Evolutionary conservation across 2,888 invertebrate species (phyloP).

Genomic region (Zaprionus lineosus): DNA sequence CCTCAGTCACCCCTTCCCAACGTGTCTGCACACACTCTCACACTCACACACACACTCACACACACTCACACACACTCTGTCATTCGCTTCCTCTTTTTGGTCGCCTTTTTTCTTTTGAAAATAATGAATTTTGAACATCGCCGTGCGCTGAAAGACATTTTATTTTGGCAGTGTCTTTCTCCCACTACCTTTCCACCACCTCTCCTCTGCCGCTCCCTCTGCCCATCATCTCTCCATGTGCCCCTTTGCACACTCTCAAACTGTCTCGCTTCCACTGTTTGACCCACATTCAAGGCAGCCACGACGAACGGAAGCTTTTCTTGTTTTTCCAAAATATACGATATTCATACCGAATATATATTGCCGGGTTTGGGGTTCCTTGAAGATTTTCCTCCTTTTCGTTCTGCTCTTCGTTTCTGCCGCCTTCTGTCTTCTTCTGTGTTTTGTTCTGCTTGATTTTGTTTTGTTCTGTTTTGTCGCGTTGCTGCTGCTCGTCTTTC

Average conservation of each 20-base stretch:
- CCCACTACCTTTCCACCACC: neutral
- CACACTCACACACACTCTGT: no score
- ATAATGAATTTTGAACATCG: conserved; percentile 33
- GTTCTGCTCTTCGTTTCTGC: no score
- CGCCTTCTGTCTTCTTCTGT: conserved; percentile 16
- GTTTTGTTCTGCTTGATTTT: neutral
- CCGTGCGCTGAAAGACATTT: conserved; percentile 54
- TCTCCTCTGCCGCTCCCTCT: neutral
- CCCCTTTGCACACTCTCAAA: no score
- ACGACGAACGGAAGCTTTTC: conserved; percentile 71
- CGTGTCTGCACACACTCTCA: no score
- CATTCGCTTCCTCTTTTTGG: neutral
- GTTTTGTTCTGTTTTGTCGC: conserved; percentile 6
- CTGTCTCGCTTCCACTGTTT: conserved; percentile 9
- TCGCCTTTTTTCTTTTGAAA: conserved; percentile 16
- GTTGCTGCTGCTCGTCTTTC: conserved; percentile 8
- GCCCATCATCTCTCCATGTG: neutral
- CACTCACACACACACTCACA: no score
- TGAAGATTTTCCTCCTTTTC: no score
- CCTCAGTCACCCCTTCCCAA: no score
- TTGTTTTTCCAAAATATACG: conserved; percentile 50
- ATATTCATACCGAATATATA: conserved; percentile 18
- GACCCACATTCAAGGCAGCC: conserved; percentile 52
- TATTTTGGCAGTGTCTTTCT: conserved; percentile 59
- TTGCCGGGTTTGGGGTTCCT: no score